Conservation (phyloP, 2,797 vertebrate genomes). For the Girardinus metallicus region DNA sequence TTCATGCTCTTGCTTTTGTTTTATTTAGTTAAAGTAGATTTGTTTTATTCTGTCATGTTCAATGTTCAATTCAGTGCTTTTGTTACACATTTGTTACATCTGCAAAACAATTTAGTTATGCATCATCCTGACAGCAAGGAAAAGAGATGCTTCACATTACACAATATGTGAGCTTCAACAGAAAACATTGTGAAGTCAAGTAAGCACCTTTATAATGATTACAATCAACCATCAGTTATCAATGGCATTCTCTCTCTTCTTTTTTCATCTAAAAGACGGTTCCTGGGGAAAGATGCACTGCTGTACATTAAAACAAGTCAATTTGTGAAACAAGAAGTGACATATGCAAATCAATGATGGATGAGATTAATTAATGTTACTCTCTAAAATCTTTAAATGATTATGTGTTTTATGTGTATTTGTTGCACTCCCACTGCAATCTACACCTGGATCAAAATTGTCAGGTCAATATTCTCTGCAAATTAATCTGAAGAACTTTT, state of each 20-base stretch:
- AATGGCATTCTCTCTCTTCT: too few species aligned
- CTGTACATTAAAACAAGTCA: background rate
- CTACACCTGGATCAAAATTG: background rate
- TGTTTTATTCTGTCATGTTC: constrained; percentile 5
- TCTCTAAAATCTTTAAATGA: background rate
- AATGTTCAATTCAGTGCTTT: background rate
- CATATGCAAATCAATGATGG: background rate
- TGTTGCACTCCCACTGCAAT: background rate
- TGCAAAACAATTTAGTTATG: background rate
- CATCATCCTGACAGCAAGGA: background rate
- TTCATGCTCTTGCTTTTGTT: constrained; percentile 13
- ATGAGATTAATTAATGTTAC: background rate
- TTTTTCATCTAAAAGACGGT: background rate
- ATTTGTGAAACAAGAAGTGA: background rate
- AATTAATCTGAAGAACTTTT: background rate
- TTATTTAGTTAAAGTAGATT: background rate
- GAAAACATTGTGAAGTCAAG: too few species aligned
- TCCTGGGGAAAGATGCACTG: too few species aligned
- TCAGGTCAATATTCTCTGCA: background rate
- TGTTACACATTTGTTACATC: background rate
- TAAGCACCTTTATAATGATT: too few species aligned
- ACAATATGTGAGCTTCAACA: background rate
- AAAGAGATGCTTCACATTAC: background rate
- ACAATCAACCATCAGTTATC: too few species aligned
- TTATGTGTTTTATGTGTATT: background rate